Percentiles rank a stretch among this genome's conserved stretches.
Evolutionary conservation across 1,140 invertebrate genomes (phyloP).

Genomic region (Ips typographus): DNA sequence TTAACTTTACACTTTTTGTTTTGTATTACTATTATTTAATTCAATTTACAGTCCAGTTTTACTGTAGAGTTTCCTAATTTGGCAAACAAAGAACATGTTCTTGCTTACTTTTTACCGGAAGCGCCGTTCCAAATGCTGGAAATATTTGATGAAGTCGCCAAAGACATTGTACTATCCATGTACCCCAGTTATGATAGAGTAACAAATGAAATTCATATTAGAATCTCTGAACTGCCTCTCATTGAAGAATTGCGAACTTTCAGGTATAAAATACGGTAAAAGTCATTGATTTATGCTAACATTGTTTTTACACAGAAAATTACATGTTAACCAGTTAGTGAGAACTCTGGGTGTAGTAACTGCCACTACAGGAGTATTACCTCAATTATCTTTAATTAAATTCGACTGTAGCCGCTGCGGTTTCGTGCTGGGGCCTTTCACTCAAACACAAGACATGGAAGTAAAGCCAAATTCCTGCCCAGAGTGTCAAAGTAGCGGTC

Average conservation of each 20-base stretch:
- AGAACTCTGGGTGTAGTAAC: conserved; percentile 95
- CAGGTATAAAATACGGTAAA: conserved; percentile 56
- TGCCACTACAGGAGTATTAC: conserved; percentile 91
- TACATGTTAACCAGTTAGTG: conserved; percentile 92
- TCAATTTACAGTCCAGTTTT: conserved; percentile 71
- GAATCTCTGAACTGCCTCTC: conserved; percentile 92
- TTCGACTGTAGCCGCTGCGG: conserved; percentile 98
- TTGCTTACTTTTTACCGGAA: conserved; percentile 97
- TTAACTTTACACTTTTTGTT: neutral
- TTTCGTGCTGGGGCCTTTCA: conserved; percentile 93
- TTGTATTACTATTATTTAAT: conserved; percentile 9
- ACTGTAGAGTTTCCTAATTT: conserved; percentile 92
- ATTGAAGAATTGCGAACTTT: conserved; percentile 95
- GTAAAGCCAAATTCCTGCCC: conserved; percentile 95
- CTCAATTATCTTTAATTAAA: conserved; percentile 93
- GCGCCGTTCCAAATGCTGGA: conserved; percentile 94
- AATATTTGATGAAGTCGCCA: conserved; percentile 94
- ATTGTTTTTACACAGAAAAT: conserved; percentile 8
- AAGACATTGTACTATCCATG: conserved; percentile 90
- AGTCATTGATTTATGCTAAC: neutral
- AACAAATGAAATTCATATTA: conserved; percentile 87
- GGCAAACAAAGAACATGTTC: conserved; percentile 85
- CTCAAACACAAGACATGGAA: conserved; percentile 91
- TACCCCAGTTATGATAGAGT: conserved; percentile 97
- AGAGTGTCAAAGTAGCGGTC: conserved; percentile 95